Evolutionary conservation across 2,113 vertebrate genomes (phyloP).

Genomic region (Lipophrys pholis): DNA sequence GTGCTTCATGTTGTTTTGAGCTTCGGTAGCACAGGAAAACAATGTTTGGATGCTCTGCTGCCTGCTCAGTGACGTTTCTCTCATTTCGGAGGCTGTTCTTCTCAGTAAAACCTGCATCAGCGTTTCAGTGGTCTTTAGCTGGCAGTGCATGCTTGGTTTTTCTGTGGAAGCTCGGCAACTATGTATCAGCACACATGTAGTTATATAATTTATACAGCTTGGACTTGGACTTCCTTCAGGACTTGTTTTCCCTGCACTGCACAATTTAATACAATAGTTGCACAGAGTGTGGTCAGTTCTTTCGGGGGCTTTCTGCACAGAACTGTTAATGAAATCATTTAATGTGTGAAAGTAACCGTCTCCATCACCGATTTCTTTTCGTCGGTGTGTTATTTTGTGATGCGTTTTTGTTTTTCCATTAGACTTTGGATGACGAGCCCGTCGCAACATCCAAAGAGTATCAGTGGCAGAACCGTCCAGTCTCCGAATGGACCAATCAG

Average conservation of each 20-base stretch:
- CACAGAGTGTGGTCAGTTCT: too few species aligned
- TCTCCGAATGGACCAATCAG: conserved; percentile 90
- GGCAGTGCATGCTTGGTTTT: conserved; percentile 48
- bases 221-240: neutral
- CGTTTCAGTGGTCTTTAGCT: conserved; percentile 37
- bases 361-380: too few species aligned
- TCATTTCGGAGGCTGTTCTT: conserved; percentile 1
- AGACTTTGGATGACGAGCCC: conserved; percentile 89
- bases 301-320: too few species aligned
- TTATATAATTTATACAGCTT: neutral
- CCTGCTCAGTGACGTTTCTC: conserved; percentile 37
- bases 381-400: too few species aligned
- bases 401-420: too few species aligned
- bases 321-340: too few species aligned
- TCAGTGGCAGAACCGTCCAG: conserved; percentile 90
- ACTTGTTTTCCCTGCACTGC: neutral
- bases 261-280: neutral
- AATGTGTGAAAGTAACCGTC: too few species aligned
- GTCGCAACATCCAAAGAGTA: conserved; percentile 86
- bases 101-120: conserved; percentile 34
- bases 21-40: conserved; percentile 45
- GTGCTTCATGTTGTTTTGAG: conserved; percentile 41
- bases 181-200: conserved; percentile 1
- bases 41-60: conserved; percentile 36
- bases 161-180: conserved; percentile 18